Conservation (phyloP, 1,140 invertebrate species). For the Macrobrachium nipponense region DNA sequence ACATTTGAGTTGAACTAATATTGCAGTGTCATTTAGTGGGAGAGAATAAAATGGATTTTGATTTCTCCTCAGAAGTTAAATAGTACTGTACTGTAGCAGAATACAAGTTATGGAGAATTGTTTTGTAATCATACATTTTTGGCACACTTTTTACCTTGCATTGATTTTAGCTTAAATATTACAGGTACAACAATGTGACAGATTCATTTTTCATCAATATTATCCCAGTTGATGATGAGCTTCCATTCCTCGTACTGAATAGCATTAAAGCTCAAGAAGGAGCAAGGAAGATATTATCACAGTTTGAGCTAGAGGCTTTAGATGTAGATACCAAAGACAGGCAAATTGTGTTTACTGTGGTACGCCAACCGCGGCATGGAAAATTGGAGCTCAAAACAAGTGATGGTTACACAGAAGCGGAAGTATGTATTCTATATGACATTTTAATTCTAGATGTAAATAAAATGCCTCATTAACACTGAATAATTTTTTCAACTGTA, state of each 20-base stretch:
- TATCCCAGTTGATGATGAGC: conserved; percentile 69
- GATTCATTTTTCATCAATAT: conserved; percentile 67
- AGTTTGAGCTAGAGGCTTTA: conserved; percentile 68
- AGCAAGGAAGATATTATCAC: conserved; percentile 68
- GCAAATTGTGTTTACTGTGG: conserved; percentile 67
- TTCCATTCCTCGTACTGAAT: conserved; percentile 68
- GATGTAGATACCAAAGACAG: conserved; percentile 69
- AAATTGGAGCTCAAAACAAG: conserved; percentile 65
- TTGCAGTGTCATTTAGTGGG: no score
- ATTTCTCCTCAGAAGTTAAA: no score
- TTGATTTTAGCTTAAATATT: conserved; percentile 32
- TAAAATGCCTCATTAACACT: no score
- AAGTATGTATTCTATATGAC: conserved; percentile 10
- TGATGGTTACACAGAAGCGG: conserved; percentile 17
- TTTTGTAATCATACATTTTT: neutral
- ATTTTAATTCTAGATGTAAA: no score
- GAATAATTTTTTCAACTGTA: no score
- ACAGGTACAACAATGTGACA: conserved; percentile 66
- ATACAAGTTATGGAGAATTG: neutral
- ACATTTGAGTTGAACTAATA: no score
- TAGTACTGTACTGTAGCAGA: no score
- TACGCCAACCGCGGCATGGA: conserved; percentile 68
- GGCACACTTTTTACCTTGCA: neutral
- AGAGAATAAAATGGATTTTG: no score
- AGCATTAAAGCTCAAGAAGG: conserved; percentile 70